Conservation (phyloP, 2,113 vertebrate genomes). For the Perca fluviatilis region DNA sequence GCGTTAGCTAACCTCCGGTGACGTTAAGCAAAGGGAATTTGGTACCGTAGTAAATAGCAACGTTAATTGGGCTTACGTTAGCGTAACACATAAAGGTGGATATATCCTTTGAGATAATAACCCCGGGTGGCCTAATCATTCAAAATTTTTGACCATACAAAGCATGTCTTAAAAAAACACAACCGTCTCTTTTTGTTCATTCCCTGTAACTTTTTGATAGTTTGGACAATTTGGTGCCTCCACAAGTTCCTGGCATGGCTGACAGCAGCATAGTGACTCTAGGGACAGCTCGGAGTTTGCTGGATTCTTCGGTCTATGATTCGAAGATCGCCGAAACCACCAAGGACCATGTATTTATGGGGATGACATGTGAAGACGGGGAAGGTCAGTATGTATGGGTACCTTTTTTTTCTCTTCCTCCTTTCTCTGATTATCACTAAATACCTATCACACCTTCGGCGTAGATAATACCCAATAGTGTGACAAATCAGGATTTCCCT, state of each 20-base stretch:
- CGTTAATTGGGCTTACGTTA: not conserved
- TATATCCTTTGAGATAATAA: not conserved
- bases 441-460: not conserved
- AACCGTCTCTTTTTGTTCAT: not conserved
- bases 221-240: constrained; percentile 70
- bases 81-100: not conserved
- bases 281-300: constrained; percentile 85
- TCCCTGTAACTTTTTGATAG: constrained; percentile 52
- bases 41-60: not conserved
- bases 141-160: too few species aligned
- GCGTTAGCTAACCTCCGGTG: not conserved
- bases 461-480: not conserved
- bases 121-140: not conserved
- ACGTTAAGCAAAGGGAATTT: not conserved
- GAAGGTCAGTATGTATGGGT: constrained; percentile 85
- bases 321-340: constrained; percentile 90
- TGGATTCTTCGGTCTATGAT: constrained; percentile 94
- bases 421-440: not conserved
- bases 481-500: not conserved
- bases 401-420: not conserved
- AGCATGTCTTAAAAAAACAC: not conserved
- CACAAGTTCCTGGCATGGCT: constrained; percentile 85
- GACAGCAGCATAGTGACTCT: constrained; percentile 88
- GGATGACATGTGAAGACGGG: constrained; percentile 77
- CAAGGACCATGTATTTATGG: constrained; percentile 87